These are phyloP conservation scores for Lasiurus borealis DNA, from an alignment of 2,113 vertebrate species.

Conservation along the genomic window DNA sequence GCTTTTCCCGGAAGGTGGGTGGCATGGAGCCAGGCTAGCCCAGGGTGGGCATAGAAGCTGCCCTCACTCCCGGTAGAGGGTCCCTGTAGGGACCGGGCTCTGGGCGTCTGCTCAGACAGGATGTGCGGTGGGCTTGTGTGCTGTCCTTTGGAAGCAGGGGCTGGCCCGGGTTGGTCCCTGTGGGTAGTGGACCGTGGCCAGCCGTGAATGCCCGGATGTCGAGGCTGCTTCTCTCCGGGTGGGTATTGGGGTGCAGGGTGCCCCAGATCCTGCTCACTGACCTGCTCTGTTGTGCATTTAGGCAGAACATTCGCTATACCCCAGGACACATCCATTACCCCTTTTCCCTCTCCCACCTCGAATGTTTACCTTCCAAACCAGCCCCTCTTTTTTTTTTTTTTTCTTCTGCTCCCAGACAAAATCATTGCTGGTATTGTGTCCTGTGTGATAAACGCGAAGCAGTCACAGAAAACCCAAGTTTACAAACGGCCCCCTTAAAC, in stretches of 20 bases:
- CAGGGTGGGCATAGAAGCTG: rapidly evolving
- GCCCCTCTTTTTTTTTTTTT: neutral
- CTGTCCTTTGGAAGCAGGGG: rapidly evolving
- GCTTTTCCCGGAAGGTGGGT: neutral
- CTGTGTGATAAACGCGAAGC: neutral
- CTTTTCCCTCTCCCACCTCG: neutral
- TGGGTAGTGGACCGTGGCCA: rapidly evolving
- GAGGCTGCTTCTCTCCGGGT: neutral
- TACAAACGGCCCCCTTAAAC: neutral
- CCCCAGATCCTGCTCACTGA: too few species aligned
- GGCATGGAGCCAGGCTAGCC: neutral
- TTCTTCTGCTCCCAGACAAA: neutral
- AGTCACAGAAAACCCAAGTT: neutral
- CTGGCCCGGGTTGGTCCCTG: rapidly evolving
- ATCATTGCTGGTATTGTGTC: neutral
- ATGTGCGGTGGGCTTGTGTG: too few species aligned
- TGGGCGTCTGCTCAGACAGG: rapidly evolving
- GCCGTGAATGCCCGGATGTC: rapidly evolving
- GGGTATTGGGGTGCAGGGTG: too few species aligned
- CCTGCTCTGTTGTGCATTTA: too few species aligned
- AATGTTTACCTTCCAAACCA: too few species aligned
- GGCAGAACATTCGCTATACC: rapidly evolving
- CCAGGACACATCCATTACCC: rapidly evolving
- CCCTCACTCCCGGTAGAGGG: neutral
- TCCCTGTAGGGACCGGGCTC: too few species aligned